These are phyloP conservation scores for Nasonia oneida DNA, from an alignment of 2,888 invertebrate genomes.

Conservation along the genomic window DNA sequence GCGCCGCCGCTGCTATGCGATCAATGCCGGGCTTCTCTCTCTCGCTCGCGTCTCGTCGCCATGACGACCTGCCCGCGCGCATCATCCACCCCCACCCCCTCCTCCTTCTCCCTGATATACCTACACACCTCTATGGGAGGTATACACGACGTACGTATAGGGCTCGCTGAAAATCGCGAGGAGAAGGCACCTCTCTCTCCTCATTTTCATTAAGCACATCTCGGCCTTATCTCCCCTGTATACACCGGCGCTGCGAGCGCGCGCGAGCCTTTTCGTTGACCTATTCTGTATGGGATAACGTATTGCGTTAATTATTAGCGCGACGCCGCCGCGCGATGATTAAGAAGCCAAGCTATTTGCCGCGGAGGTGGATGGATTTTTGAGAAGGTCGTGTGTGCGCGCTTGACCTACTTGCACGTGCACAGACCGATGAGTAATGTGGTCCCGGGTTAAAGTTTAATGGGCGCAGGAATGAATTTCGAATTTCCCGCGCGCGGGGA, in stretches of 20 bases:
- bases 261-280: not conserved
- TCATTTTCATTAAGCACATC: conserved; percentile 12
- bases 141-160: not conserved
- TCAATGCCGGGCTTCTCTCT: conserved; percentile 73
- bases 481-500: not conserved
- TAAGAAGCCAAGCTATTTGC: not conserved
- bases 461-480: not conserved
- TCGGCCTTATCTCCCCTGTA: not conserved
- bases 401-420: not conserved
- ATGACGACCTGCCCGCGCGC: conserved; percentile 70
- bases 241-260: not conserved
- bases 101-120: not conserved
- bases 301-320: conserved; percentile 47
- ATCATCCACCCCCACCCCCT: conserved; percentile 73
- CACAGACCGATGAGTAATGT: not conserved
- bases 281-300: conserved; percentile 1
- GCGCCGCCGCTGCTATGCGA: conserved; percentile 72
- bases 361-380: not conserved
- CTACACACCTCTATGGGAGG: not conserved
- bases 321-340: not conserved
- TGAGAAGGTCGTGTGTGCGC: not conserved
- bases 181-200: conserved; percentile 24
- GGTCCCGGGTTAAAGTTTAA: not conserved
- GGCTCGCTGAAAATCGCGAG: conserved; percentile 46
- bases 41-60: conserved; percentile 66